Percentiles rank a stretch among this genome's conserved stretches.
phyloP scores from a whole-genome alignment of 1,140 invertebrate genomes.

The Drosophila ambigua region DNA sequence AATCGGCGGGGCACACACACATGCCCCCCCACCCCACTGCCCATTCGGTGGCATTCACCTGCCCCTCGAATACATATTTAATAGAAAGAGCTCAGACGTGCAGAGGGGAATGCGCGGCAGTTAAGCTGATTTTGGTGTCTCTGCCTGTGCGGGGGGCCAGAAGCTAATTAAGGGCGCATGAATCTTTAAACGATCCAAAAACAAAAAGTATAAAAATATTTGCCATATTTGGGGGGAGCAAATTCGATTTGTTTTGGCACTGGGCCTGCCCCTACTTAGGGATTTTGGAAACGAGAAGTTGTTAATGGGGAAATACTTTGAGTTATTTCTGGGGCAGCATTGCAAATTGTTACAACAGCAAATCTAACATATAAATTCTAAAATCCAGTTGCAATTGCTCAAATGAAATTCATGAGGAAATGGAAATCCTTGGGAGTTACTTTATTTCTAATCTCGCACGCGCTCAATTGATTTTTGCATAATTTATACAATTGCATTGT shows the following conservation, averaged over 20 bases:
- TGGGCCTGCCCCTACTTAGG: no score
- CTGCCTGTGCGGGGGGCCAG: slow-evolving; percentile 14
- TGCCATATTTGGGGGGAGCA: not conserved
- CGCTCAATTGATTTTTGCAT: slow-evolving; percentile 50
- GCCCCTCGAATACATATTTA: slow-evolving; percentile 48
- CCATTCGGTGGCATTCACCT: not conserved
- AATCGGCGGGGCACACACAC: slow-evolving; percentile 19
- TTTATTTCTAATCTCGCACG: slow-evolving; percentile 46
- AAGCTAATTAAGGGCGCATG: slow-evolving; percentile 51
- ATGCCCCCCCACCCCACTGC: not conserved
- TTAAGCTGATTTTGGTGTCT: slow-evolving; percentile 50
- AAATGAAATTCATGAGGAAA: slow-evolving; percentile 25
- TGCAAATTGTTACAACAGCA: not conserved
- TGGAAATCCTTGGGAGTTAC: slow-evolving; percentile 27
- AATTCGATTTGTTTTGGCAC: no score
- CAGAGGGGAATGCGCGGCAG: slow-evolving; percentile 12
- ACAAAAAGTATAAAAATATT: slow-evolving; percentile 13
- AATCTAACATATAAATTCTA: not conserved
- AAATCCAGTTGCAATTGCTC: slow-evolving; percentile 6
- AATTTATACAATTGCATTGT: slow-evolving; percentile 44
- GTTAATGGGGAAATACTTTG: no score
- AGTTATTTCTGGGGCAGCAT: not conserved
- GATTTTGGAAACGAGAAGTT: not conserved
- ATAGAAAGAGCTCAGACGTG: slow-evolving; percentile 52
- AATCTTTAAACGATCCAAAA: slow-evolving; percentile 36